Conservation (phyloP, 2,888 invertebrate species). For the Myopa testacea region DNA sequence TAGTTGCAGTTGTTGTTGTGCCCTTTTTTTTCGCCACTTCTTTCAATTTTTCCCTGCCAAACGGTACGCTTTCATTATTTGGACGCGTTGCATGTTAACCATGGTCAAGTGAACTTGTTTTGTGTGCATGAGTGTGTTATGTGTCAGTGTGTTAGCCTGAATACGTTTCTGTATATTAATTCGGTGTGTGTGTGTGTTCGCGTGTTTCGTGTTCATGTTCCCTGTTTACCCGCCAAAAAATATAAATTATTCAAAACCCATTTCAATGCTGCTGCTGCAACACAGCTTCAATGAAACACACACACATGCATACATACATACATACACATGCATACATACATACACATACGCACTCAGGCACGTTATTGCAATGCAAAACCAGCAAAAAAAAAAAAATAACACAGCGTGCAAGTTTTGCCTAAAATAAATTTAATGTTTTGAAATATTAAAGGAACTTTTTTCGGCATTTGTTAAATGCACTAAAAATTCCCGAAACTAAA, state of each 20-base stretch:
- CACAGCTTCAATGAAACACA: neutral
- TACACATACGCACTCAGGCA: neutral
- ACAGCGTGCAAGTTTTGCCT: no score
- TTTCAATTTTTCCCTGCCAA: slow-evolving; percentile 9
- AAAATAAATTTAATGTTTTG: no score
- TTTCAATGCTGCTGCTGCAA: slow-evolving; percentile 36
- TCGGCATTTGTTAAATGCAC: no score
- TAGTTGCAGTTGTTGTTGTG: neutral
- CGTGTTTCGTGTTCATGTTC: slow-evolving; percentile 40
- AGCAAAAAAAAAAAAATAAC: no score
- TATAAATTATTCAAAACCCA: slow-evolving; percentile 42
- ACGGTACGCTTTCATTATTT: slow-evolving; percentile 35
- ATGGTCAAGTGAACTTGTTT: slow-evolving; percentile 44
- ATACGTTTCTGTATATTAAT: neutral
- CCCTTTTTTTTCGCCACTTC: slow-evolving; percentile 8
- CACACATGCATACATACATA: neutral
- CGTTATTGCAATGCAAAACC: neutral
- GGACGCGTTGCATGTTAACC: slow-evolving; percentile 36
- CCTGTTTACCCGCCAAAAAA: slow-evolving; percentile 40
- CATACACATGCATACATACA: neutral
- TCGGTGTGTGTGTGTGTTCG: slow-evolving; percentile 21
- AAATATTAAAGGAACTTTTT: no score
- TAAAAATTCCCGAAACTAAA: no score
- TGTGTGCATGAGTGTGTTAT: neutral
- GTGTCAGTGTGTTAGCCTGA: neutral